These are phyloP conservation scores for Halictus ligatus DNA, from an alignment of 2,888 invertebrate genomes.

Conservation along the genomic window DNA sequence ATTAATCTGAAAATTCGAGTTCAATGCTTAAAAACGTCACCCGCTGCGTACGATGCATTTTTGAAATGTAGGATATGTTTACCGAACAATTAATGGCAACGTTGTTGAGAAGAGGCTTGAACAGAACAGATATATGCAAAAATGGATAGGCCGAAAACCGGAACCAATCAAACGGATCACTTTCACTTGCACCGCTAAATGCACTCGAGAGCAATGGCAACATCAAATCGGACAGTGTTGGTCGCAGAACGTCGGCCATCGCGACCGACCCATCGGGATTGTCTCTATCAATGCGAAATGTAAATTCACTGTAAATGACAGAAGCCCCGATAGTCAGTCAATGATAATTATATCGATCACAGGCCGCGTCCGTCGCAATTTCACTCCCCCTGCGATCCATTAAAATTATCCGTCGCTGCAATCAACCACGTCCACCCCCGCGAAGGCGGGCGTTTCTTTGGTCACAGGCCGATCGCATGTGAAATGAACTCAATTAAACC, in stretches of 20 bases:
- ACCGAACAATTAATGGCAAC: not conserved
- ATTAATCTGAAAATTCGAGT: no score
- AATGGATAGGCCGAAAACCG: not conserved
- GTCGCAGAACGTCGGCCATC: slow-evolving; percentile 2
- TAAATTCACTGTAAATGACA: slow-evolving; percentile 64
- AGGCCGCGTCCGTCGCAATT: slow-evolving; percentile 14
- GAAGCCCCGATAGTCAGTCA: slow-evolving; percentile 53
- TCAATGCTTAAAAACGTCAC: not conserved
- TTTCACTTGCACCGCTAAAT: not conserved
- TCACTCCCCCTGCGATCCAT: slow-evolving; percentile 45
- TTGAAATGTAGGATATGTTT: not conserved
- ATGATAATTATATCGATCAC: slow-evolving; percentile 58
- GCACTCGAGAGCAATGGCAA: not conserved
- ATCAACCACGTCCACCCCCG: slow-evolving; percentile 22
- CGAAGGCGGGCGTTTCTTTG: slow-evolving; percentile 25
- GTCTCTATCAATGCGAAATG: slow-evolving; percentile 53
- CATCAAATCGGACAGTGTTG: slow-evolving; percentile 31
- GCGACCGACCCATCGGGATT: slow-evolving; percentile 38
- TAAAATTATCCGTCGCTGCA: slow-evolving; percentile 50
- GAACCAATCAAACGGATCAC: slow-evolving; percentile 1
- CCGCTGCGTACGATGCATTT: not conserved
- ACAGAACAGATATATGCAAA: not conserved
- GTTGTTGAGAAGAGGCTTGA: not conserved
- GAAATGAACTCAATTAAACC: slow-evolving; percentile 30
- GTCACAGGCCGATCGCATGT: not conserved